Base-by-base conservation (phyloP, 2,797 vertebrate species). In the Tokudaia muenninki region DNA sequence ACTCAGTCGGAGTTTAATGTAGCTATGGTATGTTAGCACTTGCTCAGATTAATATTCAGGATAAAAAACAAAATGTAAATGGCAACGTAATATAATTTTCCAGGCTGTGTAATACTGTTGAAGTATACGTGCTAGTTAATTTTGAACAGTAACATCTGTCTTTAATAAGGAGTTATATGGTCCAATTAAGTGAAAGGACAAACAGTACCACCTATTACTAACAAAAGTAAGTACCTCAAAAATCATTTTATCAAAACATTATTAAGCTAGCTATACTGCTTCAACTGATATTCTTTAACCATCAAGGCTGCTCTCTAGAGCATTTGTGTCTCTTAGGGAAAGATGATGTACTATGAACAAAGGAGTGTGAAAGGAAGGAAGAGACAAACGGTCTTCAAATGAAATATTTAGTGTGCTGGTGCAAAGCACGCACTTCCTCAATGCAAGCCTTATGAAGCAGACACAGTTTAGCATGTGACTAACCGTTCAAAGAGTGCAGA, bases 371-470 rank as follows among this genome's bases (percentile, higher is more conserved):
- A 70, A 97, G 74, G 72, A 97, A 94, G 92, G 80, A 97, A 94
- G 94, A 94, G 84, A 83, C 87, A 93, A 98, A 97, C 84, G 83
- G 87, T 97, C 90, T 97, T 96, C 95, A 61, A 97, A 94, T 97
- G 87, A 98, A 97, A 95, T 97, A 98, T 95, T 96, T 97, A 63
- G 89, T 92, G 89, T 96, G 93, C 93, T 98, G 81, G 97, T 97
- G 93, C 95, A 98, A 98, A 98, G 95, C 90, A 98, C 95, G 98
- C 98, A 98, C 98, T 98, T 98, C 98, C 98, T 98, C 63, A 31
- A 31, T 94, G 98, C 81, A 97, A 97, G 94, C 97, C 52, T 65
- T 50, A 89, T 98, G 90, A 84, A 97, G 44, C 29, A 96, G 78
- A 97, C 78, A 90, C 2, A 91, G 86, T 81, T 98, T 92, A 95